phyloP scores from a whole-genome alignment of 2,113 vertebrate genomes.

The Steatornis caripensis region DNA sequence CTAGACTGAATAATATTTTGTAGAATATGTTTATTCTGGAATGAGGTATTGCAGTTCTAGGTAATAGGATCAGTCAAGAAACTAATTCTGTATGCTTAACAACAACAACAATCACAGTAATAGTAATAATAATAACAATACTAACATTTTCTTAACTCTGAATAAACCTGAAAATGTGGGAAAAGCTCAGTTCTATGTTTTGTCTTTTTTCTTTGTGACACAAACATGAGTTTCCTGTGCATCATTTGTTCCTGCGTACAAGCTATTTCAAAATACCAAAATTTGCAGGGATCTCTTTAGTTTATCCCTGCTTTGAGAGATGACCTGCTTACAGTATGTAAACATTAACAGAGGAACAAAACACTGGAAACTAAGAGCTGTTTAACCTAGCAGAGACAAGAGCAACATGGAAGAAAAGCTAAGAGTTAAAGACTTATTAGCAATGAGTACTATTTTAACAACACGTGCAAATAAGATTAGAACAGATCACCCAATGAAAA shows the following conservation, averaged over 20 bases:
- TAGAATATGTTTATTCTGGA: not conserved
- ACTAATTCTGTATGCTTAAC: not conserved
- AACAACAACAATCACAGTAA: not conserved
- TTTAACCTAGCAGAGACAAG: not conserved
- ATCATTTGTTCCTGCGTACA: not conserved
- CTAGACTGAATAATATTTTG: not conserved
- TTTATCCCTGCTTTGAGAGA: not conserved
- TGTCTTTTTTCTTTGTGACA: not conserved
- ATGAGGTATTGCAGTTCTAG: not conserved
- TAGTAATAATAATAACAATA: not conserved
- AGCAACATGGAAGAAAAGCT: not conserved
- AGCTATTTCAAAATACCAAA: not conserved
- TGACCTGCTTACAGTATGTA: not conserved
- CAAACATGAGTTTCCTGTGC: not conserved
- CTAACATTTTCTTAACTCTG: not conserved
- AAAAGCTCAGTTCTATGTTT: not conserved
- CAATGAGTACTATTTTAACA: not conserved
- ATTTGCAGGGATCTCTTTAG: not conserved
- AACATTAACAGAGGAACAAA: not conserved
- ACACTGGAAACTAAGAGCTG: not conserved
- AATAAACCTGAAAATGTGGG: not conserved
- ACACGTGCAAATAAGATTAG: not conserved
- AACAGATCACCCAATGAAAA: not conserved
- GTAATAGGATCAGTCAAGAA: not conserved
- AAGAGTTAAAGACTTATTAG: not conserved